Evolutionary conservation across 2,888 invertebrate genomes (phyloP).

Genomic region (Leptarthrus brevirostris): DNA sequence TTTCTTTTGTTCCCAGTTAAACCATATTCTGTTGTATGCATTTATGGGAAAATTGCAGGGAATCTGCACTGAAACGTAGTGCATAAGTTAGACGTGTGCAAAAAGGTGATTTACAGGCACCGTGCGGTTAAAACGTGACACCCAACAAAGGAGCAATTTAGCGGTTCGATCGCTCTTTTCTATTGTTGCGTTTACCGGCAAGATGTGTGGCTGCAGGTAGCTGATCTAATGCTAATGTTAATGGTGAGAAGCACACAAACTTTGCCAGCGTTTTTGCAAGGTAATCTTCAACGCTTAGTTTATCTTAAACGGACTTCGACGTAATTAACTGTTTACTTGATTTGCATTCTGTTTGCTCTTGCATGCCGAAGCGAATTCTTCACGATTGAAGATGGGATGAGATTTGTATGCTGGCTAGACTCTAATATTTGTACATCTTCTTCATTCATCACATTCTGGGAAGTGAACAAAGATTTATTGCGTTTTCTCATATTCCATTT

Average conservation of each 20-base stretch:
- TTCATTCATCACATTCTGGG: background rate
- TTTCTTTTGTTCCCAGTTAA: conserved; percentile 7
- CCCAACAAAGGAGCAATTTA: conserved; percentile 37
- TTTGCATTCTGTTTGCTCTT: conserved; percentile 35
- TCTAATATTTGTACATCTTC: background rate
- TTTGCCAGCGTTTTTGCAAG: conserved; percentile 20
- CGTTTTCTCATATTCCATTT: no score
- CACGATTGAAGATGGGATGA: background rate
- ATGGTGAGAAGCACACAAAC: conserved; percentile 3
- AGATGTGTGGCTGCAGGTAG: background rate
- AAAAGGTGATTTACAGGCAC: conserved; percentile 27
- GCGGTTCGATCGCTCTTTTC: background rate
- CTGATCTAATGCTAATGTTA: conserved; percentile 26
- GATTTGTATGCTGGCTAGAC: background rate
- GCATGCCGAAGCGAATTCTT: background rate
- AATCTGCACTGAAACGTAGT: background rate
- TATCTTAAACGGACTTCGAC: conserved; percentile 21
- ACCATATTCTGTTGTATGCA: background rate
- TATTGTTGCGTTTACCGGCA: conserved; percentile 1
- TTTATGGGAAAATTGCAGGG: conserved; percentile 10
- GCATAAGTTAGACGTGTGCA: conserved; percentile 11
- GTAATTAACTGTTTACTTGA: conserved; percentile 34
- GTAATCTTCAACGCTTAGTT: conserved; percentile 17
- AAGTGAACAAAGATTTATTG: background rate
- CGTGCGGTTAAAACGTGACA: conserved; percentile 20